Percentiles rank a stretch among this genome's conserved stretches.
Conservation (phyloP, 2,797 vertebrate species). For the Bufotes viridis region DNA sequence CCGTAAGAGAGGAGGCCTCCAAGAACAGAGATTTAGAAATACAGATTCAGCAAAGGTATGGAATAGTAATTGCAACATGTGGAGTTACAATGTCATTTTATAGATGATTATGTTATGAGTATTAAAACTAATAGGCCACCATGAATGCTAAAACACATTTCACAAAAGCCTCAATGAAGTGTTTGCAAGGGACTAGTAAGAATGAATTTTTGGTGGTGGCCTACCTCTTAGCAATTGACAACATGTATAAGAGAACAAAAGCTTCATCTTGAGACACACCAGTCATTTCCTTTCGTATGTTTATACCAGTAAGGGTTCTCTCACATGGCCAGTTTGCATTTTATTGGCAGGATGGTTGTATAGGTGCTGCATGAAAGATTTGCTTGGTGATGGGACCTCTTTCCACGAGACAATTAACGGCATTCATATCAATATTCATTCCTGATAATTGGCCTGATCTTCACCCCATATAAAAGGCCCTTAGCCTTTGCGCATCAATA, state of each 20-base stretch:
- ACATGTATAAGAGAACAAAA: not conserved
- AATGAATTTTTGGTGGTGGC: not conserved
- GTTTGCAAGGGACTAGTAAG: not conserved
- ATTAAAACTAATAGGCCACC: not conserved
- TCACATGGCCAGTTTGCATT: no score
- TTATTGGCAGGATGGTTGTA: no score
- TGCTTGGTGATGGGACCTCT: no score
- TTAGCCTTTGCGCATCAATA: no score
- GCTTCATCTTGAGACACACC: not conserved
- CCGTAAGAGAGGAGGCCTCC: not conserved
- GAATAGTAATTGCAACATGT: not conserved
- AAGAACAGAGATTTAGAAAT: not conserved
- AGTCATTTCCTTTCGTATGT: not conserved
- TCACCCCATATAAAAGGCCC: no score
- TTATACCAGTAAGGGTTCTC: not conserved
- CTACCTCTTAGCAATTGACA: not conserved
- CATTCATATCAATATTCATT: no score
- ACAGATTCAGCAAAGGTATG: not conserved
- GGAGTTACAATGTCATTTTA: not conserved
- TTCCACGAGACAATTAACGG: no score
- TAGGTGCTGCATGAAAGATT: no score
- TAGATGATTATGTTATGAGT: not conserved
- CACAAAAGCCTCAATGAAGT: not conserved
- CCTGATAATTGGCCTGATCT: no score
- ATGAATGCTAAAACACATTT: constrained; percentile 3